phyloP scores from a whole-genome alignment of 2,888 invertebrate species.

The Callyntrura sp. region DNA sequence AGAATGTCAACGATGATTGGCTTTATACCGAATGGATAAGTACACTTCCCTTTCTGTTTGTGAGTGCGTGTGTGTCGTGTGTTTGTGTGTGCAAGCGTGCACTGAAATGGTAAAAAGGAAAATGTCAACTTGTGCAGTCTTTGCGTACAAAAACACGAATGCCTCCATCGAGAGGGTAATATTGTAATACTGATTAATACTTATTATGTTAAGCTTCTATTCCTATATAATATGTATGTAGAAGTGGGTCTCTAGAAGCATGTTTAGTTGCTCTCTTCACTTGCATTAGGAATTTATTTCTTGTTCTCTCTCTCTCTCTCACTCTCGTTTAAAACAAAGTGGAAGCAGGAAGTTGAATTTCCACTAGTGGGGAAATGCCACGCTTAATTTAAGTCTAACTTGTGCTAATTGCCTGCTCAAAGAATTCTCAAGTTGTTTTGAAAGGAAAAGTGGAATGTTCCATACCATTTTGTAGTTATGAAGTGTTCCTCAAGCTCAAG shows the following conservation, averaged over 20 bases:
- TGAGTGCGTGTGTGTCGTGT: neutral
- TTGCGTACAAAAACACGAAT: neutral
- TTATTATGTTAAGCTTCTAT: conserved; percentile 29
- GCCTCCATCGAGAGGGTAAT: neutral
- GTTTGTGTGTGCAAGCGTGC: neutral
- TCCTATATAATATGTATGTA: neutral
- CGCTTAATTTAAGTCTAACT: conserved; percentile 69
- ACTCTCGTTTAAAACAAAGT: conserved; percentile 18
- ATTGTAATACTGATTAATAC: conserved; percentile 51
- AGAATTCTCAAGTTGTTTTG: conserved; percentile 64
- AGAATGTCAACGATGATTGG: conserved; percentile 73
- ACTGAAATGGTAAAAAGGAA: conserved; percentile 48
- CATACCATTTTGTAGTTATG: conserved; percentile 13
- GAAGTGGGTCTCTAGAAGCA: neutral
- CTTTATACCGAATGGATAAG: conserved; percentile 40
- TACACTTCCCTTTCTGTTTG: neutral
- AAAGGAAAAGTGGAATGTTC: conserved; percentile 53
- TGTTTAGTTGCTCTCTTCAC: conserved; percentile 24
- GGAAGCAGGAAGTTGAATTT: neutral
- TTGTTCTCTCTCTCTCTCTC: neutral
- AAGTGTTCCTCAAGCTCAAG: neutral
- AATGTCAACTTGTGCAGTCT: conserved; percentile 9
- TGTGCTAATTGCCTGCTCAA: conserved; percentile 68
- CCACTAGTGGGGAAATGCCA: conserved; percentile 44
- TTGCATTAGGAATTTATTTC: conserved; percentile 43